Evolutionary conservation across 2,797 vertebrate genomes (phyloP), one percentile per base, ranked within the genome.

Genomic region (Limnodromus scolopaceus): DNA sequence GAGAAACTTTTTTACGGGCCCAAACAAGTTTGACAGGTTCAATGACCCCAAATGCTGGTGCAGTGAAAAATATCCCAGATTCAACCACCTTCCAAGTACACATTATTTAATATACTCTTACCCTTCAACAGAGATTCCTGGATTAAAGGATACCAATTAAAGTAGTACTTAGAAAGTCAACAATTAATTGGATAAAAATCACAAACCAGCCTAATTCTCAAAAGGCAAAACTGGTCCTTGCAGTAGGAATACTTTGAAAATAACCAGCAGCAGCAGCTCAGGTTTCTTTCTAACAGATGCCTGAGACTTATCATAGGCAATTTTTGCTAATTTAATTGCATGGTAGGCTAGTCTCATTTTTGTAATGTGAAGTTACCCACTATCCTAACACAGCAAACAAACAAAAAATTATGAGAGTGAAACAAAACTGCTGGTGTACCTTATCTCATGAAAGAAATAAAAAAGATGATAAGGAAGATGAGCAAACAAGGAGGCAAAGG

Each of bases 11-110:
- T 66, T 92, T 93, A 61, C 60, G 87, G 54, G 69, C 27, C 71
- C 80, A 57, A 96, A 95, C 92, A 83, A 60, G 48, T 92, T 20
- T 84, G 84, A 91, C 83, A 86, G 78, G 83, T 96, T 95, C 93
- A 91, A 70, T 92, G 95, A 96, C 84, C 89, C 60, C 46, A 60
- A 46, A 27, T 53, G 34, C 41, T 79, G 11, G n/a, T 34, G 54
- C 38, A 66, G 32, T 68, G 89, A 74, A 96, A 70, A 94, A 87
- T 65, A 49, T 17, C n/a, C 36, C 66, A 53, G 81, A 41, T 82
- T 85, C 58, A 75, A 19, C 54, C 34, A 93, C 61, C 57, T 91
- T 94, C 64, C 63, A 77, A 75, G 25, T 24, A 8, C 28, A 32
- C 3, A 10, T 30, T 48, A 20, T 36, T 78, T 58, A 65, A 49